Percentiles rank a stretch among this genome's conserved stretches.
phyloP scores from a whole-genome alignment of 2,888 invertebrate genomes.

The Emmelina monodactyla region DNA sequence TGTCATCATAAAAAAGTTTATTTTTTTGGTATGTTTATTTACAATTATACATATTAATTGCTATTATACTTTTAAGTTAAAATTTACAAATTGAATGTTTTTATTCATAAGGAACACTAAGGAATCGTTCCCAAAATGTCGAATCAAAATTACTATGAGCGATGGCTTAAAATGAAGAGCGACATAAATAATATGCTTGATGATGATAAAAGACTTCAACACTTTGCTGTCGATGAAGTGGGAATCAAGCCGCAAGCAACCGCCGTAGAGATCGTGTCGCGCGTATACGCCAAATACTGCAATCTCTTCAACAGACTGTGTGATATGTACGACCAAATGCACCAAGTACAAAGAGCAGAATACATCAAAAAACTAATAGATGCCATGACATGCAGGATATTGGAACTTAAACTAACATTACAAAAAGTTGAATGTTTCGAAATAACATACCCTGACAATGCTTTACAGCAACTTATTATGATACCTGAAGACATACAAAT shows the following conservation, averaged over 20 bases:
- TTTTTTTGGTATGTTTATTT: too few species aligned
- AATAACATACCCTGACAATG: constrained; percentile 77
- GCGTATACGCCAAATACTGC: constrained; percentile 60
- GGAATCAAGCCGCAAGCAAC: constrained; percentile 52
- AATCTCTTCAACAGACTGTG: constrained; percentile 64
- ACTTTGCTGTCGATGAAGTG: constrained; percentile 27
- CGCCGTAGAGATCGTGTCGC: constrained; percentile 56
- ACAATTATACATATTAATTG: too few species aligned
- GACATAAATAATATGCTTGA: constrained; percentile 25
- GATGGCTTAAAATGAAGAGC: constrained; percentile 43
- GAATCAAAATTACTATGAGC: constrained; percentile 39
- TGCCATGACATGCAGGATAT: constrained; percentile 62
- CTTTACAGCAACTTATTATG: constrained; percentile 72
- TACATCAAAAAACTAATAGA: constrained; percentile 67
- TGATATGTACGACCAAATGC: constrained; percentile 68
- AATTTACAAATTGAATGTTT: too few species aligned
- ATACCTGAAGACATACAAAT: constrained; percentile 73
- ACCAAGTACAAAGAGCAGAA: constrained; percentile 67
- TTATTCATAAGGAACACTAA: constrained; percentile 1
- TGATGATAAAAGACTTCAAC: constrained; percentile 41
- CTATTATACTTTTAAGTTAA: too few species aligned
- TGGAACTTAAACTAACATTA: constrained; percentile 66
- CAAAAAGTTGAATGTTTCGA: constrained; percentile 66
- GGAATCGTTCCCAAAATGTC: constrained; percentile 36
- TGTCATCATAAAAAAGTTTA: too few species aligned